phyloP scores from a whole-genome alignment of 2,888 invertebrate species.

The Hecatera dysodea region DNA sequence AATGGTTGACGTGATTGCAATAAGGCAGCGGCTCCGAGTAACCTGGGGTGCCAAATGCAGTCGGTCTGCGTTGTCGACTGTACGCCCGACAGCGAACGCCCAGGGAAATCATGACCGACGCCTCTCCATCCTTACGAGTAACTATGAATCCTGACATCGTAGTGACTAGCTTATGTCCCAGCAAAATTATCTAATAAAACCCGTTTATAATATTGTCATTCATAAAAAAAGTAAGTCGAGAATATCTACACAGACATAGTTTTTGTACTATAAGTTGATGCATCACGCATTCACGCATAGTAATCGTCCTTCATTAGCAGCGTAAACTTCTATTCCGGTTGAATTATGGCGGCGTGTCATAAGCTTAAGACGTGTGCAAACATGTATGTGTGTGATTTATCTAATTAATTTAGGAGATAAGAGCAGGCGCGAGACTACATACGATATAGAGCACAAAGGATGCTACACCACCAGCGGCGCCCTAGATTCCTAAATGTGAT shows the following conservation, averaged over 20 bases:
- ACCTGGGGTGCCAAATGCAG: slow-evolving; percentile 65
- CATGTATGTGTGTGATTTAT: slow-evolving; percentile 91
- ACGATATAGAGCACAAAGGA: slow-evolving; percentile 84
- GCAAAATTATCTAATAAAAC: slow-evolving; percentile 36
- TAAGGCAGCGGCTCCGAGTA: slow-evolving; percentile 68
- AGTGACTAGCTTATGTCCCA: slow-evolving; percentile 53
- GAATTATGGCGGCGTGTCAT: slow-evolving; percentile 89
- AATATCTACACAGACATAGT: background rate
- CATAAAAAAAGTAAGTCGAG: background rate
- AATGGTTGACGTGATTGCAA: slow-evolving; percentile 75
- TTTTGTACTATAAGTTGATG: slow-evolving; percentile 51
- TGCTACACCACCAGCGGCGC: slow-evolving; percentile 69
- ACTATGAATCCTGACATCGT: slow-evolving; percentile 67
- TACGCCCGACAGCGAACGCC: slow-evolving; percentile 80
- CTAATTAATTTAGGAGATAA: slow-evolving; percentile 91
- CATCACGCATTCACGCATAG: slow-evolving; percentile 69
- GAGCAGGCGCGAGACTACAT: slow-evolving; percentile 85
- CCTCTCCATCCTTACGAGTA: slow-evolving; percentile 68
- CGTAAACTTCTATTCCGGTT: slow-evolving; percentile 85
- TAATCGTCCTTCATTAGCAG: slow-evolving; percentile 88
- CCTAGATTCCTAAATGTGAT: slow-evolving; percentile 42
- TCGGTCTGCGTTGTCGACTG: slow-evolving; percentile 69
- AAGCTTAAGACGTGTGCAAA: slow-evolving; percentile 90
- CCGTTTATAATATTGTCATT: background rate
- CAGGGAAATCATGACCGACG: slow-evolving; percentile 86